Evolutionary conservation across 2,888 invertebrate genomes (phyloP), one percentile per base, ranked within the genome.

Genomic region (Morpho helenor): DNA sequence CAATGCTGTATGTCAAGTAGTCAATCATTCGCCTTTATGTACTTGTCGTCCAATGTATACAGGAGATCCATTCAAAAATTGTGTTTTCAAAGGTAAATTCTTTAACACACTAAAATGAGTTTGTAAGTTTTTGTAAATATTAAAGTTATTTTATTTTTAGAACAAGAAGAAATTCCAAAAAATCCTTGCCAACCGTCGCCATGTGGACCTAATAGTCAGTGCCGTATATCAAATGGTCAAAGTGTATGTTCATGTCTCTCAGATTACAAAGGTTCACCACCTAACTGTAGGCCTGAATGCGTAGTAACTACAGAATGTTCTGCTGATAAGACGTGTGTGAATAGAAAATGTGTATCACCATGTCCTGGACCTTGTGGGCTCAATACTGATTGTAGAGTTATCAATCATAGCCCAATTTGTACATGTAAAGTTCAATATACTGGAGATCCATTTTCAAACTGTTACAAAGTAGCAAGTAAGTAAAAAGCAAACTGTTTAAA

Each of bases 11-110:
- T 96, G 96, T 74, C 92, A 93, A 63, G 95, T 95, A 8, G 91
- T 94, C 42, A 95, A 95, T 73, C 96, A 96, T 72, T 93, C 94
- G 68, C 94, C 96, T 6, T 93, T 94, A 4, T 94, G 94, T 71
- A 92, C 92, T 52, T 96, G 95, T 72, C 92, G 92, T 64, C 71
- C 84, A 47, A 94, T 94, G 61, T 94, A 92, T 72, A 94, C 94
- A 23, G 96, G 96, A 57, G 94, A 95, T 89, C 95, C 95, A 40
- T 95, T 95, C 71, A 92, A 82, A 49, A 84, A 81, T 72, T 92
- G 91, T 73, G 0, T 31, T 5, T 31, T 65, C 16, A 76, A 70
- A 76, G 69, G 88, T 88, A 80, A 74, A 82, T 79, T 52, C 9
- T 49, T 46, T 31, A 31, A 5, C 31, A 31, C 31, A 5, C 31